These are phyloP conservation scores for Pocota personata DNA, from an alignment of 2,888 invertebrate species.

Conservation along the genomic window DNA sequence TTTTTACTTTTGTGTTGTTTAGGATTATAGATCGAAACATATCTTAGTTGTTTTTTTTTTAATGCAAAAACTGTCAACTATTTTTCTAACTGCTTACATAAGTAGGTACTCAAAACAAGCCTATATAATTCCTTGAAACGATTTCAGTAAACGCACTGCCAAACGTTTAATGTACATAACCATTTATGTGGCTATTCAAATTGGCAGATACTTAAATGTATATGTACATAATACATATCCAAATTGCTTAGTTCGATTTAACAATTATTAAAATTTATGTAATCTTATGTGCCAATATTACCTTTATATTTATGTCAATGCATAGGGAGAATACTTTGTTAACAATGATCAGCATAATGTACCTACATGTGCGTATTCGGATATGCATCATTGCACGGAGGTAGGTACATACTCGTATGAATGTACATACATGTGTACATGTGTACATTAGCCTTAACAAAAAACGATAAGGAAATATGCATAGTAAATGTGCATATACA, in stretches of 20 bases:
- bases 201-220: neutral
- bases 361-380: slow-evolving; percentile 29
- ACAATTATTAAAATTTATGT: neutral
- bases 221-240: too few species aligned
- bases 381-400: slow-evolving; percentile 59
- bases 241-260: neutral
- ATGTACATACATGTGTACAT: neutral
- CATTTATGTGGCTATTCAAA: neutral
- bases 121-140: neutral
- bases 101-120: neutral
- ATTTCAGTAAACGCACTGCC: neutral
- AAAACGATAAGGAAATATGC: neutral
- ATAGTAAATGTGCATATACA: neutral
- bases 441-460: neutral
- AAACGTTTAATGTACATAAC: too few species aligned
- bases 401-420: slow-evolving; percentile 3
- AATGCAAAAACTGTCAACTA: neutral
- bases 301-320: neutral
- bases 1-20: neutral
- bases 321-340: neutral
- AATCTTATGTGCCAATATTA: neutral
- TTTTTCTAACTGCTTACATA: neutral
- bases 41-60: neutral
- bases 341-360: slow-evolving; percentile 22
- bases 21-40: neutral